A percentile compares a stretch with the other conserved stretches of the same genome.
phyloP scores from a whole-genome alignment of 2,888 invertebrate genomes.

The Caenorhabditis angaria region DNA sequence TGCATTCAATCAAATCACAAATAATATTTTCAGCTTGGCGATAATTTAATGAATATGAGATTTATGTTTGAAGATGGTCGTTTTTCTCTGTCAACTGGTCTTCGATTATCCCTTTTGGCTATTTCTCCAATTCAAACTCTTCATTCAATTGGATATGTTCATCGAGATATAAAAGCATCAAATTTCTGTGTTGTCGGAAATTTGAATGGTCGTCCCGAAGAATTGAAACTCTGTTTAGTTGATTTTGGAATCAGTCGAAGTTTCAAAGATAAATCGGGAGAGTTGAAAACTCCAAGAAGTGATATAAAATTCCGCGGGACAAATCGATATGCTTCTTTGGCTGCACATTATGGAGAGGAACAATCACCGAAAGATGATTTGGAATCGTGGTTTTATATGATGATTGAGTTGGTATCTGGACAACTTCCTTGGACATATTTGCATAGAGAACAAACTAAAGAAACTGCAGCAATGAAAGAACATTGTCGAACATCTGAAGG shows the following conservation, averaged over 20 bases:
- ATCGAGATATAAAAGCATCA: constrained; percentile 65
- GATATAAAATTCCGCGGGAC: constrained; percentile 63
- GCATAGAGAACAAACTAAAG: constrained; percentile 57
- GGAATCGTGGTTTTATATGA: constrained; percentile 69
- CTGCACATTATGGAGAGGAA: constrained; percentile 67
- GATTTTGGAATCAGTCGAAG: constrained; percentile 69
- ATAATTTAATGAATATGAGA: constrained; percentile 65
- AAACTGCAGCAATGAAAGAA: constrained; percentile 63
- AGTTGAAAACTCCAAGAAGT: constrained; percentile 49
- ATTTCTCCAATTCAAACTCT: constrained; percentile 61
- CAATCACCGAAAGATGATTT: constrained; percentile 69
- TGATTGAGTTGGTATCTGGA: constrained; percentile 64
- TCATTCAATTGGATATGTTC: constrained; percentile 66
- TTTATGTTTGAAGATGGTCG: constrained; percentile 65
- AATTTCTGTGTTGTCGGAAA: constrained; percentile 49
- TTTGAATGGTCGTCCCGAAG: constrained; percentile 21
- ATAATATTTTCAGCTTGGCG: constrained; percentile 58
- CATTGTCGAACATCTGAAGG: constrained; percentile 61
- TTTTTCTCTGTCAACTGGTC: constrained; percentile 67
- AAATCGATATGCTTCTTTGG: constrained; percentile 65
- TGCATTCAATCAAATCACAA: neutral
- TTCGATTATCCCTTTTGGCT: constrained; percentile 62
- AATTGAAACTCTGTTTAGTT: constrained; percentile 57
- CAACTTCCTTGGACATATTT: constrained; percentile 64
- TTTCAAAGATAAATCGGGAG: constrained; percentile 57